Evolutionary conservation across 2,888 invertebrate species (phyloP).

Genomic region (Tetropium fuscum): DNA sequence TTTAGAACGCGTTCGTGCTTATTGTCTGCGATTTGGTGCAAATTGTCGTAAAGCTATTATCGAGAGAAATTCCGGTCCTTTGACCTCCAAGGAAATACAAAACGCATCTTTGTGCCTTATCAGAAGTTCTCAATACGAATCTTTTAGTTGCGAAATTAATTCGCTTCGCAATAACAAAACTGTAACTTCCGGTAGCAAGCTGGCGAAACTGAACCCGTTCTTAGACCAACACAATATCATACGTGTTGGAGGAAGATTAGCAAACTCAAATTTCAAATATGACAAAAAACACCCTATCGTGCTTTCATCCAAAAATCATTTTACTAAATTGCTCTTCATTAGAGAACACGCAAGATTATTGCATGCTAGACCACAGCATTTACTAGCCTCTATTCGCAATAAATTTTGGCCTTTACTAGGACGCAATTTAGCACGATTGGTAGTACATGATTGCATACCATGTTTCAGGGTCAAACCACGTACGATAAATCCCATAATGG

Average conservation of each 20-base stretch:
- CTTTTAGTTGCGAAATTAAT: conserved; percentile 7
- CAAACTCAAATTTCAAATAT: conserved; percentile 17
- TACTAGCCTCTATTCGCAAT: conserved; percentile 14
- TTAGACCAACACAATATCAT: conserved; percentile 19
- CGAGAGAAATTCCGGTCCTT: conserved; percentile 10
- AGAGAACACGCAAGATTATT: conserved; percentile 16
- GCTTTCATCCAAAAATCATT: conserved; percentile 13
- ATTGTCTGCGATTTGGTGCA: conserved; percentile 2
- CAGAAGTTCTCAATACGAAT: conserved; percentile 6
- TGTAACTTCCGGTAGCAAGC: background rate
- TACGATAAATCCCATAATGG: conserved; percentile 18
- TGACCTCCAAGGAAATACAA: conserved; percentile 5
- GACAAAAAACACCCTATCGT: conserved; percentile 20
- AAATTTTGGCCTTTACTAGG: conserved; percentile 19
- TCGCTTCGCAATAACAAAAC: background rate
- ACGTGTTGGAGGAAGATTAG: conserved; percentile 26
- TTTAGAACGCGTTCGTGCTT: background rate
- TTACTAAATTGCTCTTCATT: conserved; percentile 11
- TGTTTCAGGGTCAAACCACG: conserved; percentile 21
- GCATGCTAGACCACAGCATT: conserved; percentile 17
- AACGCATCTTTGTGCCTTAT: background rate
- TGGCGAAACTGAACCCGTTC: conserved; percentile 9
- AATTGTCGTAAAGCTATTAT: conserved; percentile 6
- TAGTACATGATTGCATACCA: conserved; percentile 19
- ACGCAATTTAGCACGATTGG: conserved; percentile 18